These are phyloP conservation scores for Syrrhaptes paradoxus DNA, from an alignment of 2,113 vertebrate genomes.

Conservation along the genomic window DNA sequence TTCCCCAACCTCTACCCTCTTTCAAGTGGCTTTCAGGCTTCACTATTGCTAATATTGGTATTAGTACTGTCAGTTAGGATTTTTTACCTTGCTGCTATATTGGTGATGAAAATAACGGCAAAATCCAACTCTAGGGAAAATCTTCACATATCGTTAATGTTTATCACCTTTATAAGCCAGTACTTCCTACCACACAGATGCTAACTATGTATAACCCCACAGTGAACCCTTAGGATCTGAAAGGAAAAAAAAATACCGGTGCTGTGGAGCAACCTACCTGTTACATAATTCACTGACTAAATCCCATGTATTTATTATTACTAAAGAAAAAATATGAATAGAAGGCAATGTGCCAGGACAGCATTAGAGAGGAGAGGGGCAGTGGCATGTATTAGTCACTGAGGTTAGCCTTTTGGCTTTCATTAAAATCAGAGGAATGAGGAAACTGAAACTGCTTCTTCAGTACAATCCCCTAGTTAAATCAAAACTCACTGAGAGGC, in stretches of 20 bases:
- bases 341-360: not conserved
- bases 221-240: not conserved
- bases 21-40: not conserved
- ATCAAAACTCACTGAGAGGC: not conserved
- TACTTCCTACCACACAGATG: not conserved
- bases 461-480: not conserved
- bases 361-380: not conserved
- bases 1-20: not conserved
- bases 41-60: not conserved
- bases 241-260: not conserved
- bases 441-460: not conserved
- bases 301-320: not conserved
- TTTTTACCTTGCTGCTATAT: not conserved
- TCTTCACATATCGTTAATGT: not conserved
- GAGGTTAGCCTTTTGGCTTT: not conserved
- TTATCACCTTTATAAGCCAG: not conserved
- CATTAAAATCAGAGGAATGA: not conserved
- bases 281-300: not conserved
- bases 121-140: not conserved
- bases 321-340: not conserved
- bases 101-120: not conserved
- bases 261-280: not conserved
- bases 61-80: not conserved
- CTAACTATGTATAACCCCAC: not conserved
- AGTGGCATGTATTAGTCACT: not conserved